These are phyloP conservation scores for Acanthurus leucopareius DNA, from an alignment of 2,797 vertebrate species.

Conservation along the genomic window DNA sequence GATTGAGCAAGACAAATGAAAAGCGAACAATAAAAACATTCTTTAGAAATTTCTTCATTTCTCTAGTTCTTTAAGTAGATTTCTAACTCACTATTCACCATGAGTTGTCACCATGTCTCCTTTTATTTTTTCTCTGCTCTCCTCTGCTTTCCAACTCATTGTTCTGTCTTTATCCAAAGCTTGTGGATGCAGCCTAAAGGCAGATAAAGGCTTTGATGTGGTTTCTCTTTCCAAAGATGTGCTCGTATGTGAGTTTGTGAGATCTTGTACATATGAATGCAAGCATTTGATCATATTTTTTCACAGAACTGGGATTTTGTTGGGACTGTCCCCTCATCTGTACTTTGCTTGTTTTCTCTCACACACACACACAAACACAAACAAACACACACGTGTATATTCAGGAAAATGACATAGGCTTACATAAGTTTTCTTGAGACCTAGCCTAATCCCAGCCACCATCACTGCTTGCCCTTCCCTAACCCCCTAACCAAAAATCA, in stretches of 20 bases:
- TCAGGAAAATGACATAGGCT: too few relatives aligned
- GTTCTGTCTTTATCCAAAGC: conserved; percentile 28
- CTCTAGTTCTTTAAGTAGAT: conserved; percentile 3
- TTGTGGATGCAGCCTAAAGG: conserved; percentile 38
- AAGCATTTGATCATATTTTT: conserved; percentile 8
- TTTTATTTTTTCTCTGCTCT: conserved; percentile 1
- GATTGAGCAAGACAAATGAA: neutral
- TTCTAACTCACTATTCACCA: conserved; percentile 30
- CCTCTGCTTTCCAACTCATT: conserved; percentile 1
- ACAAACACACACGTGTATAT: too few relatives aligned
- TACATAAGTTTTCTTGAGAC: too few relatives aligned
- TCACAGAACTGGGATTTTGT: neutral
- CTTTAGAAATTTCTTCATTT: conserved; percentile 15
- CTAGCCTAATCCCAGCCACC: too few relatives aligned
- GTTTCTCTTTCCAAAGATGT: conserved; percentile 11
- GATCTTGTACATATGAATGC: conserved; percentile 12
- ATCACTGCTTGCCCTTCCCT: too few relatives aligned
- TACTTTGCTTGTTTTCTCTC: neutral
- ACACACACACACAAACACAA: neutral
- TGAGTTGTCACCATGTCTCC: conserved; percentile 17
- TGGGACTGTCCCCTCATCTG: conserved; percentile 10
- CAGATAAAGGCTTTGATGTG: conserved; percentile 45
- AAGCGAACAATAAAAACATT: conserved; percentile 2
- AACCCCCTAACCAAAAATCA: too few relatives aligned
- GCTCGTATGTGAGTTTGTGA: conserved; percentile 5